Evolutionary conservation across 2,888 invertebrate genomes (phyloP), one percentile per base, ranked within the genome.

Genomic region (Beris morrisii): DNA sequence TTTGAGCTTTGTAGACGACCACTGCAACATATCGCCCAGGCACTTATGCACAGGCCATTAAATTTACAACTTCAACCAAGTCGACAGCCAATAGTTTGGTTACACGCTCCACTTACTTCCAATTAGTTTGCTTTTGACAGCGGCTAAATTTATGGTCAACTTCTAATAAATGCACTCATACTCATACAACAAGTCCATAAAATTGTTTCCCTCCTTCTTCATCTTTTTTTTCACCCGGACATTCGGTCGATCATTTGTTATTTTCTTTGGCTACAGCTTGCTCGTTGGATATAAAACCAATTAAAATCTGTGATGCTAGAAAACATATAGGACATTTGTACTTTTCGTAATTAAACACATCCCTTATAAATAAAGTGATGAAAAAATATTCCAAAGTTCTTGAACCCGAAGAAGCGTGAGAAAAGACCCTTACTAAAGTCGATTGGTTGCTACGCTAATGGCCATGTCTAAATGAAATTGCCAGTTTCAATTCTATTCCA

Each of bases 61-160:
- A 59, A 66, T 66, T 66, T 66, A 66, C 58, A 65, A 58, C 58
- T 58, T 30, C 46, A 56, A 48, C 48, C 48, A 15, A 56, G 50
- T 56, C 56, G 43, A 58, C 58, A 66, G 45, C 54, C 59, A 50
- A 57, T 65, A 65, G 57, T 67, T 67, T 64, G 53, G 59, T 67
- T 59, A 64, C 52, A 64, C 64, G 64, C 67, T 67, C 67, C 67
- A 67, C 64, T 67, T 64, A 64, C 67, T 57, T 67, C 59, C 67
- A 67, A 67, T 67, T 67, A 67, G 64, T 67, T 67, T 67, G 67
- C 58, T 64, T 58, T 43, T 67, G 67, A 64, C 67, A 67, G 57
- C 48, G 32, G 54, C 12, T 58, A 67, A 61, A 67, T 67, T 67
- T 67, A 67, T 67, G 64, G 58, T 43, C 58, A 67, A 58, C 58